phyloP scores from a whole-genome alignment of 2,113 vertebrate species.

The Cavia porcellus region DNA sequence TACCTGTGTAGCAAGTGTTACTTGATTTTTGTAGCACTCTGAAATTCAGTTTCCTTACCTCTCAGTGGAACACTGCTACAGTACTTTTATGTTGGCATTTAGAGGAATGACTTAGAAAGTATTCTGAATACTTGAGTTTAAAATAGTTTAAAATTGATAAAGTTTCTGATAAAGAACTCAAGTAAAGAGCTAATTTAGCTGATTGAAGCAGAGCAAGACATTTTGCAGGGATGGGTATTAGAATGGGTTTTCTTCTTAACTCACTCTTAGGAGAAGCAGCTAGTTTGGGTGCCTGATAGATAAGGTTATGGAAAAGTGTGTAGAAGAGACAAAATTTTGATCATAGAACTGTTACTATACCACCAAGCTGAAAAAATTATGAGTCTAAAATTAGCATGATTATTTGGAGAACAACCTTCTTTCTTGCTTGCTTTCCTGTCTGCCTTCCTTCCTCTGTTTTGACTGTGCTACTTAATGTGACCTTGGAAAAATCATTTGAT shows the following conservation, averaged over 20 bases:
- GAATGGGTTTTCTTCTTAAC: background rate
- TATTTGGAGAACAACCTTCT: background rate
- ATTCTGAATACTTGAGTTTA: background rate
- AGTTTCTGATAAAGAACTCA: background rate
- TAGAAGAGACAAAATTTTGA: background rate
- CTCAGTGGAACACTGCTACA: background rate
- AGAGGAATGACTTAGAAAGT: background rate
- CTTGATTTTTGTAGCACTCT: background rate
- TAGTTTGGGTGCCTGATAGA: accelerated
- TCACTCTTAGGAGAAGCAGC: background rate
- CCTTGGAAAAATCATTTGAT: background rate
- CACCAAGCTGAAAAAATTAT: background rate
- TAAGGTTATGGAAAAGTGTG: background rate
- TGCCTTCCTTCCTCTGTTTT: background rate
- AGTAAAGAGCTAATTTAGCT: background rate
- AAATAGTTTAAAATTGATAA: background rate
- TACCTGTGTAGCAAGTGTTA: background rate
- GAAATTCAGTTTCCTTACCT: slow-evolving; percentile 5
- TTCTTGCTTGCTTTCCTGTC: background rate
- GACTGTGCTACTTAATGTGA: background rate
- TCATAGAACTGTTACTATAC: background rate
- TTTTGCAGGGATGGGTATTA: background rate
- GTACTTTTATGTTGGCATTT: background rate
- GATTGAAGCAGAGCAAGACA: background rate
- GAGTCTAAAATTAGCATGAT: background rate